Base-by-base conservation (phyloP, 2,888 invertebrate species). In the Tribolium freemani region DNA sequence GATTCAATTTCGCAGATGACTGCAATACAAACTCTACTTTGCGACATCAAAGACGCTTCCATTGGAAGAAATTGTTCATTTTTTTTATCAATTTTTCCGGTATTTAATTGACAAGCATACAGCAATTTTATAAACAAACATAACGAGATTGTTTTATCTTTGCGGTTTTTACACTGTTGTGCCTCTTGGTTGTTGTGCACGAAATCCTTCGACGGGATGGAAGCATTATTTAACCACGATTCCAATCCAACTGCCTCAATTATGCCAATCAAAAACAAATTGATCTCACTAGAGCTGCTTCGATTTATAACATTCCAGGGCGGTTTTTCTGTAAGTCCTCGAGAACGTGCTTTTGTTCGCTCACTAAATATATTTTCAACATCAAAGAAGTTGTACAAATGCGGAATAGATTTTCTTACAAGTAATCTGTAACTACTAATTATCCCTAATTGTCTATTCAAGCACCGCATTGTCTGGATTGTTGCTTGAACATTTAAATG, bases 241-340 rank as follows among this genome's bases (percentile, higher is more conserved):
- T 80, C 80, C 81, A 81, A 81, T 82, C 80, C 80, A 74, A 69
- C 77, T 73, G 77, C 77, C 77, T 77, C 81, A 82, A 82, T 82
- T 81, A 81, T 80, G 79, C 78, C 80, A 81, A 81, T 82, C 80
- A 78, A 77, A 77, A 78, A 76, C 80, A 82, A 82, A 81, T 82
- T 81, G 80, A 75, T 77, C 77, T 76, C 74, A 75, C 76, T 78
- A 74, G 69, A 67, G 44, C 64, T 66, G 64, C 63, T 71, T 58
- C 69, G 66, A 70, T 72, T 70, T 73, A 31, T 63, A 69, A 71
- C 75, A 77, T 77, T 77, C 75, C 75, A 63, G 38, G 67, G 69
- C 54, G 67, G 72, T 72, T 71, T 72, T 76, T 74, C 72, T 69
- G 53, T 26, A 48, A 63, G 38, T 69, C 69, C 38, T 67, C 11